Base-by-base conservation (phyloP, 2,888 invertebrate species). In the Dasysyrphus albostriatus region DNA sequence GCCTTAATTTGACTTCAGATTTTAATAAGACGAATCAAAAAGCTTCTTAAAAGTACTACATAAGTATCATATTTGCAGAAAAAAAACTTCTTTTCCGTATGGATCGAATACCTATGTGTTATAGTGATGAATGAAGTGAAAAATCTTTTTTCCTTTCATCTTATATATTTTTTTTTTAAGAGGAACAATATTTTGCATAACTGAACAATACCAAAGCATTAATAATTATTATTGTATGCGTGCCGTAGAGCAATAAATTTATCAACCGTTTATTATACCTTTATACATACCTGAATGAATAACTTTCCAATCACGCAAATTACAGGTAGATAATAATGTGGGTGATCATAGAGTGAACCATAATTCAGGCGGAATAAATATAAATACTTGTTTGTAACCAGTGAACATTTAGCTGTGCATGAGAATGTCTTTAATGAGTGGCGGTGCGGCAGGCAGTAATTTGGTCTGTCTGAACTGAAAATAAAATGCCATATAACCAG, bases 271-370 rank as follows among this genome's bases (percentile, higher is more conserved):
- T 34, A 56, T 34, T 39, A 16, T 58, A 39, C n/a, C n/a, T n/a
- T n/a, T n/a, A n/a, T n/a, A n/a, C n/a, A n/a, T n/a, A n/a, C 37
- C 37, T 59, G 3, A 42, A 61, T 29, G 3, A 42, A 61, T 29
- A 24, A 42, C 24, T 61, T 61, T 39, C 42, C 61, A 61, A 61
- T 42, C 61, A 61, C 61, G 39, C 61, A 39, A 59, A 61, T 61
- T 29, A 61, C 24, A 37, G 24, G 51, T 29, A 29, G 24, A 39
- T 42, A 14, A 39, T 16, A 24, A 29, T 42, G 61, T 61, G 61
- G 61, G 61, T 42, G 61, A 61, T 59, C 59, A 59, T 9, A 12
- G 42, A 61, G 19, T n/a, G 14, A 39, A 24, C 42, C 9, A 61
- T 61, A 42, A 61, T 39, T 61, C 19, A 61, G 61, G 39, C n/a